Base-by-base conservation (phyloP, 2,113 vertebrate species). In the Aldabrachelys gigantea region DNA sequence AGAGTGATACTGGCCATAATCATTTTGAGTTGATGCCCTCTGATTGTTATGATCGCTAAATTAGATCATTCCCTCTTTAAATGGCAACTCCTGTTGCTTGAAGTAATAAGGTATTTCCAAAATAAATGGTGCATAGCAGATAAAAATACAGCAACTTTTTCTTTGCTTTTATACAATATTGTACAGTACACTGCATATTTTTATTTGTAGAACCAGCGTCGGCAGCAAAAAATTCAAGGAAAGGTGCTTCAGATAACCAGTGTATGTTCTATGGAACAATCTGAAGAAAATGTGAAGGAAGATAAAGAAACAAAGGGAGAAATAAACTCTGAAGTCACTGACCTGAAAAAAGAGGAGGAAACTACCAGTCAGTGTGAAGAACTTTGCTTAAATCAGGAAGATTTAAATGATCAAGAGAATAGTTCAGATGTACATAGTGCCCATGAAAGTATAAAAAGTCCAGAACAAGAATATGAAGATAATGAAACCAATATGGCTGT, bases 171-270 rank as follows among this genome's bases (percentile, higher is more conserved):
- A 76, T 76, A 47, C 24, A 47, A 7, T 44, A 21, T 78, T 44
- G 6, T 78, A 78, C 41, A 88, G 16, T 79, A 0, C 38, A 3
- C 85, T 88, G 29, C 75, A 9, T 95, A 27, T 72, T 95, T 47
- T 81, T 72, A 96, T 97, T 81, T 81, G 54, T 92, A 99, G 99
- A 99, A 97, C 92, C 99, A 99, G 90, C 99, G 98, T 88, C 98
- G 98, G 44, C 99, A 99, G 95, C 99, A 99, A 89, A 99, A 99
- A 91, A 54, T 98, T 85, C 98, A 98, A 76, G 97, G 95, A 80
- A 99, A 98, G 96, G 50, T 98, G 11, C 94, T 98, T 93, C 96
- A 84, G n/a, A 95, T 98, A 90, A 94, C 93, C 90, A 92, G 92
- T 80, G 80, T 96, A 54, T 94, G 72, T 87, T 13, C 87, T 57